Base-by-base conservation (phyloP, 2,797 vertebrate species). In the Semotilus atromaculatus region DNA sequence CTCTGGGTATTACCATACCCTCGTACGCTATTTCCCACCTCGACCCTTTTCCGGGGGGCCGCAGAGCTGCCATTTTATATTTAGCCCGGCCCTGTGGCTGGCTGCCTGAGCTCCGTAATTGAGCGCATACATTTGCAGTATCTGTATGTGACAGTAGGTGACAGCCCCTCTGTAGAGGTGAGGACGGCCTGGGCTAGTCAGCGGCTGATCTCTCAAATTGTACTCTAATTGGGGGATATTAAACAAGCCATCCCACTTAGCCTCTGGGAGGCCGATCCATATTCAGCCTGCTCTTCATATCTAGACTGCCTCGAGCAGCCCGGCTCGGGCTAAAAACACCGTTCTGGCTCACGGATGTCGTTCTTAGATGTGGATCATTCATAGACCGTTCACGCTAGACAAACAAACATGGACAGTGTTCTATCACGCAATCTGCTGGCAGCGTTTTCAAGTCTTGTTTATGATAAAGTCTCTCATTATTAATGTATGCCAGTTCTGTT, bases 221-320 rank as follows among this genome's bases (percentile, higher is more conserved):
- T 81, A 86, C 91, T 92, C 91, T 95, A 95, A 95, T 94, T 93
- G 93, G 93, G 91, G 92, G 92, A 93, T 93, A 94, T 95, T 94
- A 94, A 90, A 92, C 90, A 90, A 92, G 91, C 93, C 92, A 92
- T 93, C 89, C 92, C 91, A 92, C 91, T 94, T 93, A 93, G 93
- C 94, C 93, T 94, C 91, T 93, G 92, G 93, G 92, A 93, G 90
- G 89, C 88, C 92, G 90, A 94, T 94, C 92, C 91, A 91, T 92
- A 94, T 93, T 93, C 92, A 92, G 86, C 74, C 85, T 89, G 86
- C 85, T 87, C 84, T 90, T 92, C 91, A 93, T 93, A 92, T 91
- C 92, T 90, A 90, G 90, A 88, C 75, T 51, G 45, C 74, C 85
- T 85, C 67, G 29, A 73, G 77, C 80, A 66, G 72, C 87, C 83